Evolutionary conservation across 1,140 invertebrate genomes (phyloP), one percentile per base, ranked within the genome.

Genomic region (Calliphora vicina): DNA sequence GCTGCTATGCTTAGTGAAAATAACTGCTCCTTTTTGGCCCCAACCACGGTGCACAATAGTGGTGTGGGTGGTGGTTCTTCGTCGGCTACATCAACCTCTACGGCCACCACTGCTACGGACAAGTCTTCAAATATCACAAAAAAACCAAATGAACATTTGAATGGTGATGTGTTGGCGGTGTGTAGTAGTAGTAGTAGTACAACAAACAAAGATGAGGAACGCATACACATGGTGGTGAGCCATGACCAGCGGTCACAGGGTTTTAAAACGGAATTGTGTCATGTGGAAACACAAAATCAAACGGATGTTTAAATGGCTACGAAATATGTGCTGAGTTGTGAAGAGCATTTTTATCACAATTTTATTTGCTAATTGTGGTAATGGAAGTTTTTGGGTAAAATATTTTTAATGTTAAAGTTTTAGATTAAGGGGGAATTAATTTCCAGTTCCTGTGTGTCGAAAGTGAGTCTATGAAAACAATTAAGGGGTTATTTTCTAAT

Each of bases 191-290:
- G n/a, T n/a, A n/a, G n/a, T n/a, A n/a, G n/a, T 29, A n/a, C 72
- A 50, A 20, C 61, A 78, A 76, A n/a, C 35, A 45, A 78, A 12
- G 74, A 78, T 78, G 74, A 20, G 12, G 74, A 78, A 78, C n/a
- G n/a, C 6, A 78, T 78, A 23, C 9, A n/a, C 35, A 3, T 78
- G 74, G 74, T 78, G 9, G 42, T 78, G 12, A 78, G 25, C 43
- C 74, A 78, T 23, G 74, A 78, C n/a, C 20, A 67, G 9, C 1
- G 20, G 10, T 23, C 61, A 20, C 9, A 20, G 23, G 20, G 61
- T 23, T 20, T 23, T 23, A 67, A 67, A 23, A 23, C 20, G 61
- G 61, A 25, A 23, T 23, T 78, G 42, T 23, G 35, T 17, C 17
- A 12, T 20, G 17, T 10, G 73, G 35, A 76, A 35, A 76, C n/a